Evolutionary conservation across 2,113 vertebrate species (phyloP).

Genomic region (Phalacrocorax brasilianus): DNA sequence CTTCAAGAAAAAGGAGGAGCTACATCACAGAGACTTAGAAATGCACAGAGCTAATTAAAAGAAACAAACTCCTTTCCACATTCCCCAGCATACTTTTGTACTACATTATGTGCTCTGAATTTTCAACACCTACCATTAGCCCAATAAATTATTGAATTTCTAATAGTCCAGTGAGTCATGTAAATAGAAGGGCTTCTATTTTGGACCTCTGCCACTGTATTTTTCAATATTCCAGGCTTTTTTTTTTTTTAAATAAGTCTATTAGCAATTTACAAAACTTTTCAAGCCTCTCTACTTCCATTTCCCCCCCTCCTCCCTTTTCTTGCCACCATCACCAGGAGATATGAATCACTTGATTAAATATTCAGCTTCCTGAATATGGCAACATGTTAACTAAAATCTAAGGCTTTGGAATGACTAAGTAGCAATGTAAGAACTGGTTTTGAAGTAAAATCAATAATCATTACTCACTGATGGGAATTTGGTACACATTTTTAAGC

Average conservation of each 20-base stretch:
- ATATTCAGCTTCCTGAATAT: constrained; percentile 16
- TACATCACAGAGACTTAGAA: background rate
- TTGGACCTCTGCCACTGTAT: background rate
- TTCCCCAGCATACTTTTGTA: background rate
- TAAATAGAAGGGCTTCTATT: background rate
- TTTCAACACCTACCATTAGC: background rate
- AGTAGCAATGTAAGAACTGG: background rate
- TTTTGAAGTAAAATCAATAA: background rate
- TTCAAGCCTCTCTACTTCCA: background rate
- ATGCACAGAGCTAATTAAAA: background rate
- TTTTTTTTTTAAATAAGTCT: background rate
- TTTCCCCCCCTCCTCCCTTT: background rate
- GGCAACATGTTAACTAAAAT: background rate
- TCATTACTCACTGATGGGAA: background rate
- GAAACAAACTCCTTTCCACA: background rate
- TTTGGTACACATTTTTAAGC: background rate
- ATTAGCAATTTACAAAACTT: background rate
- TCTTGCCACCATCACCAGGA: background rate
- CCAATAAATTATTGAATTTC: background rate
- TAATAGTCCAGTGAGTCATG: background rate
- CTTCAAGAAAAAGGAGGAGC: background rate
- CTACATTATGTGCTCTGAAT: background rate
- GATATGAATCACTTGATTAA: constrained; percentile 13
- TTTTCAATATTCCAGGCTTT: background rate
- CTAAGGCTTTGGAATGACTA: background rate